Percentiles rank a stretch among this genome's conserved stretches.
These are phyloP conservation scores for Daktulosphaira vitifoliae DNA, from an alignment of 1,140 invertebrate species.

Conservation along the genomic window DNA sequence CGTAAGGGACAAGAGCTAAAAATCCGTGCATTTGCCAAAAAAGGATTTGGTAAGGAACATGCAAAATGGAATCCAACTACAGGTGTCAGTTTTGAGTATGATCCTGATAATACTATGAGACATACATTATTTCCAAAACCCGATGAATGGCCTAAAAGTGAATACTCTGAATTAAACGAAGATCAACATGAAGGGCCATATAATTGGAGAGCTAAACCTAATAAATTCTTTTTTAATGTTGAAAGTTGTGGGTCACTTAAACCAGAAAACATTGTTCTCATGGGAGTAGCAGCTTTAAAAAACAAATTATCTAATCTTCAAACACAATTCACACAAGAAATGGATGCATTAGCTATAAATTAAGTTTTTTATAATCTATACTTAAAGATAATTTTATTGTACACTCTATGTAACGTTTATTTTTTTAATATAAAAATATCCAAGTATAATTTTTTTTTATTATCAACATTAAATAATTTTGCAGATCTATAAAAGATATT, in stretches of 20 bases:
- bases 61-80: slow-evolving; percentile 99
- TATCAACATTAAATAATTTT: too few relatives aligned
- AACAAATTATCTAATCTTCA: slow-evolving; percentile 94
- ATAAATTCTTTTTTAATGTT: slow-evolving; percentile 96
- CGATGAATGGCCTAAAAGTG: slow-evolving; percentile 98
- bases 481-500: too few relatives aligned
- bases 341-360: slow-evolving; percentile 39
- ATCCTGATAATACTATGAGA: slow-evolving; percentile 94
- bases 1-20: slow-evolving; percentile 97
- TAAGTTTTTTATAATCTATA: neutral
- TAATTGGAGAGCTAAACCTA: slow-evolving; percentile 87
- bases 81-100: slow-evolving; percentile 97
- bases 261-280: slow-evolving; percentile 94
- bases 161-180: slow-evolving; percentile 88
- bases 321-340: slow-evolving; percentile 80
- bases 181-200: slow-evolving; percentile 87
- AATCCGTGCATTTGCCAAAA: slow-evolving; percentile 82
- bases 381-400: too few relatives aligned
- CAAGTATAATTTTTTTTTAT: too few relatives aligned
- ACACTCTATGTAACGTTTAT: too few relatives aligned
- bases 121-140: slow-evolving; percentile 96
- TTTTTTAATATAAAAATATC: too few relatives aligned
- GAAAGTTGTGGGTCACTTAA: slow-evolving; percentile 88
- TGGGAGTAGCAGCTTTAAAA: slow-evolving; percentile 85
- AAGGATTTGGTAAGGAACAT: slow-evolving; percentile 97